A percentile compares a stretch with the other conserved stretches of the same genome.
phyloP scores from a whole-genome alignment of 30 jellyfish, hydroid and myxozoan species.

The Cassiopea xamachana region DNA sequence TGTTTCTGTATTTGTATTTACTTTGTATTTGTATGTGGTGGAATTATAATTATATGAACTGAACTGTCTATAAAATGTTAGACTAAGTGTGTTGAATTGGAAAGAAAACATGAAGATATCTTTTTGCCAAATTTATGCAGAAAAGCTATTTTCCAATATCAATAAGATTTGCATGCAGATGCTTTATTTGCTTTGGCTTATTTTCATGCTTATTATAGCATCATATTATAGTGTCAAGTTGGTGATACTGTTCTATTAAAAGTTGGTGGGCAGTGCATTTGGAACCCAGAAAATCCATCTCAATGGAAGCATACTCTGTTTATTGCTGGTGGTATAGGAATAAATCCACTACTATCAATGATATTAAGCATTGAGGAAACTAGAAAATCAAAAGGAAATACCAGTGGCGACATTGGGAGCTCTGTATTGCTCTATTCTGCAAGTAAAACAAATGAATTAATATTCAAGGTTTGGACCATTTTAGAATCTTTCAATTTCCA shows the following conservation, averaged over 20 bases:
- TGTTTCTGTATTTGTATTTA: too few relatives aligned
- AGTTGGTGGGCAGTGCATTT: constrained; percentile 85
- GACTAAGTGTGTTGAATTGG: too few relatives aligned
- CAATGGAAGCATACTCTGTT: constrained; percentile 43
- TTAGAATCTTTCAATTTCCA: background rate
- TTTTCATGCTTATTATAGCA: background rate
- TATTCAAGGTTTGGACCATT: constrained; percentile 75
- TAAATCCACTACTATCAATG: constrained; percentile 87
- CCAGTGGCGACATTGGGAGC: background rate
- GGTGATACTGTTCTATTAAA: constrained; percentile 70
- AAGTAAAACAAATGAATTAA: constrained; percentile 69
- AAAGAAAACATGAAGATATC: too few relatives aligned
- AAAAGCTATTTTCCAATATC: too few relatives aligned
- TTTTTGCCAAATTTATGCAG: too few relatives aligned
- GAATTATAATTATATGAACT: too few relatives aligned
- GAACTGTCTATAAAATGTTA: too few relatives aligned
- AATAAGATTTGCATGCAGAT: too few relatives aligned
- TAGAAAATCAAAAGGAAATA: background rate
- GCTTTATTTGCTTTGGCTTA: background rate
- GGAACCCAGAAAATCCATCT: constrained; percentile 20
- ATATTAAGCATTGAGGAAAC: constrained; percentile 42
- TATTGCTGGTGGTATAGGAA: constrained; percentile 96
- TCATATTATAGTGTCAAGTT: constrained; percentile 64
- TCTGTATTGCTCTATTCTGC: constrained; percentile 74
- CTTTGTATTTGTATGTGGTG: too few relatives aligned